Percentiles rank a stretch among this genome's conserved stretches.
phyloP scores from a whole-genome alignment of 2,888 invertebrate genomes.

The Nysson spinosus region DNA sequence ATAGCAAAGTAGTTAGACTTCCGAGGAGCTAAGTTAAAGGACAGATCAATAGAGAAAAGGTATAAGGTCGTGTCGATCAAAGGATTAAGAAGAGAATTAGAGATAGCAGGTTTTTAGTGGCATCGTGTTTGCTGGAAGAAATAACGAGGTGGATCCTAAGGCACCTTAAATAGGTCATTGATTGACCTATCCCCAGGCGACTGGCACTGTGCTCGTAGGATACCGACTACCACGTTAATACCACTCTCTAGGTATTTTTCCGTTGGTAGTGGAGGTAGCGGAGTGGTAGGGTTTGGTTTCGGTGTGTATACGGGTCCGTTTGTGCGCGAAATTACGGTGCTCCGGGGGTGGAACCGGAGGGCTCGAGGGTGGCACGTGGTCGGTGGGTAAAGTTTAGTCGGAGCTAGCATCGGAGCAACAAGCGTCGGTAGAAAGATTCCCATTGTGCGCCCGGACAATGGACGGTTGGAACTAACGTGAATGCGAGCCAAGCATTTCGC shows the following conservation, averaged over 20 bases:
- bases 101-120: no score
- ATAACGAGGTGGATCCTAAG: slow-evolving; percentile 53
- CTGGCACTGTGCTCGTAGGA: slow-evolving; percentile 38
- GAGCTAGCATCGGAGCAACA: slow-evolving; percentile 58
- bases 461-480: slow-evolving; percentile 51
- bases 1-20: no score
- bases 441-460: slow-evolving; percentile 64
- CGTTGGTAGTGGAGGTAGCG: no score
- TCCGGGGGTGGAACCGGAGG: no score
- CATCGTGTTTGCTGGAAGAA: no score
- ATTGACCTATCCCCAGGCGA: slow-evolving; percentile 68
- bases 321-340: slow-evolving; percentile 55
- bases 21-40: no score
- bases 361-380: slow-evolving; percentile 50
- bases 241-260: slow-evolving; percentile 29
- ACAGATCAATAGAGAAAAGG: no score
- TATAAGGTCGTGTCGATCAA: no score
- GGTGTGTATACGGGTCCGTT: slow-evolving; percentile 28
- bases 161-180: slow-evolving; percentile 71
- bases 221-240: slow-evolving; percentile 37
- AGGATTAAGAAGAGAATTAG: no score
- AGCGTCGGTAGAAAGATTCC: slow-evolving; percentile 62
- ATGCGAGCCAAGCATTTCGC: slow-evolving; percentile 55
- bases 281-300: no score
- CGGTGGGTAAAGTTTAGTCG: slow-evolving; percentile 59